These are phyloP conservation scores for Drosophila willistoni DNA, from an alignment of 1,140 invertebrate genomes.

Conservation along the genomic window DNA sequence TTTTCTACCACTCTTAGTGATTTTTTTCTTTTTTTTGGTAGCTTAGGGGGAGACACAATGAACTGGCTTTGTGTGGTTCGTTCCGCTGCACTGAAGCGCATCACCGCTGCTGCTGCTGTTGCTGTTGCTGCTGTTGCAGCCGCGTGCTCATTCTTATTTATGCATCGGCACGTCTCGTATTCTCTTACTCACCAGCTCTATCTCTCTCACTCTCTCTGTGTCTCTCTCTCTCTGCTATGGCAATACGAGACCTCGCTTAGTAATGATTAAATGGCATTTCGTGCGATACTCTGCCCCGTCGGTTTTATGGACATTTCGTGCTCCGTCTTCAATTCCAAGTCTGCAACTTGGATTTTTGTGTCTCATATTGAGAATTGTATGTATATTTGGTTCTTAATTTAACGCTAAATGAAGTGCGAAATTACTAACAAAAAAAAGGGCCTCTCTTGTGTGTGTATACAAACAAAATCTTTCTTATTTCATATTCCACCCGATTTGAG, in stretches of 20 bases:
- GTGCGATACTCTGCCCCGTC: slow-evolving; percentile 45
- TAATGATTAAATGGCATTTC: slow-evolving; percentile 75
- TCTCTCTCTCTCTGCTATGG: slow-evolving; percentile 12
- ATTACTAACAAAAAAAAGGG: slow-evolving; percentile 63
- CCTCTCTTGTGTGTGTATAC: slow-evolving; percentile 3
- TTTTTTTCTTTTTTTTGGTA: background rate
- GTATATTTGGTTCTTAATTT: slow-evolving; percentile 70
- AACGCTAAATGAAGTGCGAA: slow-evolving; percentile 82
- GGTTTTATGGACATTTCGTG: slow-evolving; percentile 65
- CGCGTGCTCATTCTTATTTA: slow-evolving; percentile 73
- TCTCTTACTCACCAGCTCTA: background rate
- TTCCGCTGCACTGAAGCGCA: slow-evolving; percentile 77
- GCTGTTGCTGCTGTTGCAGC: slow-evolving; percentile 32
- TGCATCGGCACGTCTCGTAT: slow-evolving; percentile 54
- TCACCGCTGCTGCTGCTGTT: slow-evolving; percentile 53
- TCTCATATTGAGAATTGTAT: slow-evolving; percentile 34
- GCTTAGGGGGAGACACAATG: slow-evolving; percentile 29
- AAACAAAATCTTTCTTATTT: slow-evolving; percentile 9
- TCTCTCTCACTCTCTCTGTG: background rate
- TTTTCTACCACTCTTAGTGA: background rate
- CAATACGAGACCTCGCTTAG: slow-evolving; percentile 56
- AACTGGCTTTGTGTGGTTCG: slow-evolving; percentile 41
- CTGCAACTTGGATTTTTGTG: slow-evolving; percentile 39
- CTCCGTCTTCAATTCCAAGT: slow-evolving; percentile 1
- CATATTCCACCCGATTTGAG: background rate